Evolutionary conservation across 2,113 vertebrate genomes (phyloP).

Genomic region (Lota lota): DNA sequence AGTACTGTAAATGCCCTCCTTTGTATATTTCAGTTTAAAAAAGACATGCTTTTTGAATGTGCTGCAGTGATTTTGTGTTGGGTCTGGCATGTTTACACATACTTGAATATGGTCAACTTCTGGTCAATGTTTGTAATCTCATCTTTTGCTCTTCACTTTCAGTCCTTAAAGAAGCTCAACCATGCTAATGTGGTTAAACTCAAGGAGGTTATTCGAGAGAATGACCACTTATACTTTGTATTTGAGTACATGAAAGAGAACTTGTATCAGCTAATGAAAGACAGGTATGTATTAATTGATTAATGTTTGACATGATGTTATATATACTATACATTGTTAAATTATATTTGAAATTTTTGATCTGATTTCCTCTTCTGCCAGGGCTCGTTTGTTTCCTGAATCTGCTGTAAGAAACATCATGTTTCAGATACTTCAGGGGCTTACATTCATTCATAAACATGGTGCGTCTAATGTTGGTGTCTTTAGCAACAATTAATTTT

Average conservation of each 20-base stretch:
- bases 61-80: constrained; percentile 40
- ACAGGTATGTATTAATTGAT: constrained; percentile 77
- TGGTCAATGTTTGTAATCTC: constrained; percentile 10
- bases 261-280: constrained; percentile 97
- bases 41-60: constrained; percentile 45
- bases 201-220: constrained; percentile 97
- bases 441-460: constrained; percentile 97
- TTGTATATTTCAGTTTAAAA: too few species aligned
- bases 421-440: constrained; percentile 96
- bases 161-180: constrained; percentile 98
- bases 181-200: constrained; percentile 98
- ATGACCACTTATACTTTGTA: constrained; percentile 96
- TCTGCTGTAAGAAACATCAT: constrained; percentile 97
- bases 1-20: not conserved
- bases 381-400: constrained; percentile 94
- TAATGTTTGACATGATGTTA: not conserved
- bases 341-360: not conserved
- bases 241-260: constrained; percentile 99
- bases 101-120: not conserved
- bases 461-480: constrained; percentile 67
- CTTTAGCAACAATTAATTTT: not conserved
- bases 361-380: constrained; percentile 60
- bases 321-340: not conserved
- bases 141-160: constrained; percentile 27
- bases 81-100: constrained; percentile 47